Evolutionary conservation across 2,113 vertebrate genomes (phyloP), one percentile per base, ranked within the genome.

Genomic region (Zosterops hypoxanthus): DNA sequence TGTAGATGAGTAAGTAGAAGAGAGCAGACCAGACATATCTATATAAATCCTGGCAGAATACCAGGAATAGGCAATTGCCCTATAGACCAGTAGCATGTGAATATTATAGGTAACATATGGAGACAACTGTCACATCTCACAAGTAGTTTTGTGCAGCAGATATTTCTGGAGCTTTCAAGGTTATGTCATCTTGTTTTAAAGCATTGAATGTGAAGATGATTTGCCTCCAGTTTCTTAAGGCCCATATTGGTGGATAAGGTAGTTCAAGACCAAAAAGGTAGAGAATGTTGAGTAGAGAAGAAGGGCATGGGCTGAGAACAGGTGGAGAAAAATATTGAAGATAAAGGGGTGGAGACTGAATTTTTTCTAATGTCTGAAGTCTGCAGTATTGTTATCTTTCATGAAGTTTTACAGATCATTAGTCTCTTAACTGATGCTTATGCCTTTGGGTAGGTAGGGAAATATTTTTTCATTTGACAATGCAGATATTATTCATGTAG

Each of bases 321-420:
- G 3, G 9, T 26, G 29, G 9, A 42, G 28, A 65, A 77, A 57
- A 88, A 9, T 29, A 44, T n/a, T 47, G 26, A 83, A 71, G 49
- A n/a, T 64, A 49, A n/a, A 16, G 8, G 12, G 28, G 24, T 69
- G 26, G 19, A 76, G 26, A 34, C 24, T 61, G 70, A 49, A 31
- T 9, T 68, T 15, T 34, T 89, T 73, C 39, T 41, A 26, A 31
- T 34, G 21, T 66, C n/a, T 86, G 23, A 59, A 64, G 21, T 68
- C 26, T 78, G 16, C 11, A 69, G 52, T 55, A 44, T 34, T 65
- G 33, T 80, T 90, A 60, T 56, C 57, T 87, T 92, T 88, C 41
- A 36, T n/a, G 5, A 61, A 81, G 70, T 71, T 93, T 95, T 86
- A 87, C 75, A 88, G 42, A 63, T 77, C 78, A 77, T 93, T 96